Conservation (phyloP, 2,113 vertebrate species). For the Seriola aureovittata region DNA sequence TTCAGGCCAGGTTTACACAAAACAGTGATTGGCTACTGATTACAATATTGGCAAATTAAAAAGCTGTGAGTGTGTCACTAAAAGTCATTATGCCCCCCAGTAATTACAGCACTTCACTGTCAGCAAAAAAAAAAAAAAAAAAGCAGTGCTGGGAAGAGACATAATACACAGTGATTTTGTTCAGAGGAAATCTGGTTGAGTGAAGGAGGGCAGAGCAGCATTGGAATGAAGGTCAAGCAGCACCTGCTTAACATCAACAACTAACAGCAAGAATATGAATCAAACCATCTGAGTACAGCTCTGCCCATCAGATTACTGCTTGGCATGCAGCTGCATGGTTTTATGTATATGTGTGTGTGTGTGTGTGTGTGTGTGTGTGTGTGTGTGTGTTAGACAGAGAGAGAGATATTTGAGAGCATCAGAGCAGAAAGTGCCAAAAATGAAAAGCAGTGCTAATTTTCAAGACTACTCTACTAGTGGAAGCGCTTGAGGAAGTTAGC, state of each 20-base stretch:
- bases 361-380: conserved; percentile 28
- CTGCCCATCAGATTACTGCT: conserved; percentile 70
- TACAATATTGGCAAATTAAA: conserved; percentile 47
- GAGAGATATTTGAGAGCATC: conserved; percentile 3
- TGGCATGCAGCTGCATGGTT: conserved; percentile 51
- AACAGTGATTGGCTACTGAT: conserved; percentile 54
- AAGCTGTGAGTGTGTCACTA: conserved; percentile 30
- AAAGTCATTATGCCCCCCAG: conserved; percentile 27
- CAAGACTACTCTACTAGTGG: conserved; percentile 7
- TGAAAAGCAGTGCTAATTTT: conserved; percentile 29
- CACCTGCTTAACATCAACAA: conserved; percentile 78
- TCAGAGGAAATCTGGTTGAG: conserved; percentile 30
- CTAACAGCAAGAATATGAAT: conserved; percentile 70
- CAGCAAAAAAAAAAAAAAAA: conserved; percentile 46
- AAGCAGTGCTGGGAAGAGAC: not conserved
- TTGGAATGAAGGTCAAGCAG: conserved; percentile 71
- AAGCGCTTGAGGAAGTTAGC: conserved; percentile 17
- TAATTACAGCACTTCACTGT: conserved; percentile 46
- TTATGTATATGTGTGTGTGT: conserved; percentile 25
- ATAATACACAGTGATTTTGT: conserved; percentile 19
- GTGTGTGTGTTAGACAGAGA: conserved; percentile 4
- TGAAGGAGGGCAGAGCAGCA: conserved; percentile 38
- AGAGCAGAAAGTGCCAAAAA: conserved; percentile 26
- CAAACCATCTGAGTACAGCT: conserved; percentile 69
- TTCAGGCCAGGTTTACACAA: conserved; percentile 58